Conservation (phyloP, 2,113 vertebrate species). For the Scomber colias region DNA sequence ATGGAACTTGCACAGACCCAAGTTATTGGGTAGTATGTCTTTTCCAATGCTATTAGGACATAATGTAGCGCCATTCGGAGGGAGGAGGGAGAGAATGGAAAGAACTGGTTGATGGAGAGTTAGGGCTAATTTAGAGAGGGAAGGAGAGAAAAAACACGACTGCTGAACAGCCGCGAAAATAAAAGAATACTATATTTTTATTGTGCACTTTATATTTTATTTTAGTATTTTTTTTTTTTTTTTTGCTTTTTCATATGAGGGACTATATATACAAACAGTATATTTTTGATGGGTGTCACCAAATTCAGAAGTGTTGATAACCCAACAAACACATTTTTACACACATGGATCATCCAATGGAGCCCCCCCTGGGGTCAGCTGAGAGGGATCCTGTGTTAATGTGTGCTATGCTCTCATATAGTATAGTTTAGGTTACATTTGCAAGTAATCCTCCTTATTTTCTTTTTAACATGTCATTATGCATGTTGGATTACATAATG, state of each 20-base stretch:
- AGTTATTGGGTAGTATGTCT: constrained; percentile 66
- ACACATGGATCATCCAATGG: neutral
- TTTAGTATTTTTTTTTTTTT: neutral
- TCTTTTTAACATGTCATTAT: too few relatives aligned
- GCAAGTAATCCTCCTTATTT: too few relatives aligned
- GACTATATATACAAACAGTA: too few relatives aligned
- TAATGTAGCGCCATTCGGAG: constrained; percentile 53
- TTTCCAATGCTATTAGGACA: constrained; percentile 65
- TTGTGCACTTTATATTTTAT: neutral
- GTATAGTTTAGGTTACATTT: too few relatives aligned
- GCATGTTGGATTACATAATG: too few relatives aligned
- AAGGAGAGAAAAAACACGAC: neutral
- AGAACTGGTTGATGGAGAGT: constrained; percentile 38
- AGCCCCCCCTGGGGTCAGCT: too few relatives aligned
- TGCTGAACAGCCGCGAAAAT: neutral
- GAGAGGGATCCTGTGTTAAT: too few relatives aligned
- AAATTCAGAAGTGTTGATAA: neutral
- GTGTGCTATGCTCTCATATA: too few relatives aligned
- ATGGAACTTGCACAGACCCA: constrained; percentile 30
- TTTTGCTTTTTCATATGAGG: too few relatives aligned
- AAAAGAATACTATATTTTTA: neutral
- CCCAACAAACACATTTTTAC: neutral
- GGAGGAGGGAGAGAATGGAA: constrained; percentile 14
- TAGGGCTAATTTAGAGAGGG: neutral
- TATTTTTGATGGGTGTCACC: too few relatives aligned